Conservation (phyloP, 2,113 vertebrate genomes). For the Rhynchopsitta pachyrhyncha region DNA sequence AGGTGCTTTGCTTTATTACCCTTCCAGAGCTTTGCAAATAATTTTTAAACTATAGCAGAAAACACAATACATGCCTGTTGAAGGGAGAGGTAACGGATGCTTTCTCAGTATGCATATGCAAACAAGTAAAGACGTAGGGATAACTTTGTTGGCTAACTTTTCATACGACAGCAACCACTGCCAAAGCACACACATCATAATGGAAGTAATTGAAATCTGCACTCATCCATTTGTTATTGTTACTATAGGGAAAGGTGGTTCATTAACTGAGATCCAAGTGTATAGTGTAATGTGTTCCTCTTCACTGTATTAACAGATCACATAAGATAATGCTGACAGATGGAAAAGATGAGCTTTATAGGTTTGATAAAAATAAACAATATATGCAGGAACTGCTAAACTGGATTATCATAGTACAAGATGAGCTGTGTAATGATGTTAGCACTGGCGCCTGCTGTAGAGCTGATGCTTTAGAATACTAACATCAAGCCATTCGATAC, state of each 20-base stretch:
- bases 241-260: constrained; percentile 32
- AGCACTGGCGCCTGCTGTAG: neutral
- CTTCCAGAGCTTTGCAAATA: constrained; percentile 44
- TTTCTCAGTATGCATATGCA: constrained; percentile 25
- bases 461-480: constrained; percentile 38
- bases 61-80: constrained; percentile 10
- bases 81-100: neutral
- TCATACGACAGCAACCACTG: neutral
- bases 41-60: constrained; percentile 24
- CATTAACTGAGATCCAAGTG: constrained; percentile 14
- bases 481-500: constrained; percentile 43
- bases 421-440: constrained; percentile 24
- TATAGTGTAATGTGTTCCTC: neutral
- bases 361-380: constrained; percentile 58
- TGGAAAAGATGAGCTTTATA: constrained; percentile 62
- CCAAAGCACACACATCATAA: constrained; percentile 40
- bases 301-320: constrained; percentile 29
- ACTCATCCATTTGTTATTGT: neutral
- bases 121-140: constrained; percentile 2
- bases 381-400: constrained; percentile 5
- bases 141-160: constrained; percentile 45
- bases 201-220: constrained; percentile 35
- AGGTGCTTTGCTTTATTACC: neutral
- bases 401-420: neutral
- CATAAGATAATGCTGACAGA: constrained; percentile 32